Evolutionary conservation across 2,888 invertebrate species (phyloP), one percentile per base, ranked within the genome.

Genomic region (Amiota mariae): DNA sequence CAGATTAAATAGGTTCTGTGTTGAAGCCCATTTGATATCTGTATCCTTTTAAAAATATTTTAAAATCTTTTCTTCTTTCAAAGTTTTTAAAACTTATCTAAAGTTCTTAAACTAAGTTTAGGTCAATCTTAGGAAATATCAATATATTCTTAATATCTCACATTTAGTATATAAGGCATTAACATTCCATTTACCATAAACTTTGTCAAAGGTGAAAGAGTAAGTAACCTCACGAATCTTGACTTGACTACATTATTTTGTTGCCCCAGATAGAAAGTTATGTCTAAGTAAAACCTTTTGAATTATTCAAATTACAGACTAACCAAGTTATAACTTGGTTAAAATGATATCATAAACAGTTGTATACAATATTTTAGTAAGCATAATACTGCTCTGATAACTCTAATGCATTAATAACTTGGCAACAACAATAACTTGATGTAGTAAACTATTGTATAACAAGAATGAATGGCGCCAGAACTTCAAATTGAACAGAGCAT

Each of bases 391-490:
- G 6, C 36, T 36, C 6, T 2, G 6, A 6, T 36, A 36, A 51
- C 8, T n/a, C 3, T 51, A 51, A 51, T n/a, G 54, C 54, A 51
- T 51, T 51, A 51, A n/a, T 51, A 36, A n/a, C 54, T 51, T n/a
- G 54, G 54, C 54, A n/a, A 51, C 54, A 51, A n/a, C 8, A 36
- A 36, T 36, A 36, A 36, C 36, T 36, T 36, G 6, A 36, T 36
- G 36, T 6, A 36, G 36, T 6, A 36, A 36, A 36, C 36, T 36
- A 36, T 51, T 51, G 54, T 12, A n/a, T 12, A 51, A 51, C 3
- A 51, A 51, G 54, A 51, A n/a, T n/a, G 54, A 10, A 12, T 51
- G 54, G 54, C 54, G 54, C 54, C 54, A 51, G 54, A 51, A 51
- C 13, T 51, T 51, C n/a, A 51, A n/a, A n/a, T 51, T 51, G n/a